Evolutionary conservation across 1,140 invertebrate species (phyloP).

Genomic region (Drosophila pseudoananassae): DNA sequence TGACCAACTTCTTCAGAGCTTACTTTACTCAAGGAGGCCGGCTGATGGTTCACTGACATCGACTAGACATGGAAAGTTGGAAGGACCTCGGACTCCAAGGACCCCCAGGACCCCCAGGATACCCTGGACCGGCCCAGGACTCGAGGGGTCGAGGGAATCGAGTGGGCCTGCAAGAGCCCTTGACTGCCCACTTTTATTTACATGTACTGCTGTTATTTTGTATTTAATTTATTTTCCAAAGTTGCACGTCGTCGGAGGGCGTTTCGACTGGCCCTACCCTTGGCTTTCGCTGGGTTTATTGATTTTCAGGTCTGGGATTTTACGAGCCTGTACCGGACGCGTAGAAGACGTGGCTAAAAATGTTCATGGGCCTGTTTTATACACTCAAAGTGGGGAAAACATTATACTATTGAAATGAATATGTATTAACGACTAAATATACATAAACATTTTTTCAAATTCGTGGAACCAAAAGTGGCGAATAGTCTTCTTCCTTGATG

Average conservation of each 20-base stretch:
- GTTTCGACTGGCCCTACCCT: conserved; percentile 14
- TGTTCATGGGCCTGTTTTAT: too few relatives aligned
- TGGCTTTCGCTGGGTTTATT: conserved; percentile 63
- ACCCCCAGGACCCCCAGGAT: conserved; percentile 2
- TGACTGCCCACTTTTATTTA: conserved; percentile 70
- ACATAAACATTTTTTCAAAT: too few relatives aligned
- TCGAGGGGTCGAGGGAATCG: conserved; percentile 8
- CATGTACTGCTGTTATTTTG: conserved; percentile 81
- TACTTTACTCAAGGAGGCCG: conserved; percentile 70
- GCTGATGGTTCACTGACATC: conserved; percentile 74
- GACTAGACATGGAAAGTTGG: conserved; percentile 39
- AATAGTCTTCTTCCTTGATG: conserved; percentile 54
- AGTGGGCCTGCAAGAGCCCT: conserved; percentile 3
- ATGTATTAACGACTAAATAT: too few relatives aligned
- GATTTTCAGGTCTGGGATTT: conserved; percentile 64
- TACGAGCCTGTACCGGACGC: conserved; percentile 24
- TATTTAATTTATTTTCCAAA: conserved; percentile 78
- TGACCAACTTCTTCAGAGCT: conserved; percentile 33
- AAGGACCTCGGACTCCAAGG: not conserved
- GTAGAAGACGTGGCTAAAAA: too few relatives aligned
- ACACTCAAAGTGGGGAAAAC: not conserved
- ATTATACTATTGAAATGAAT: not conserved
- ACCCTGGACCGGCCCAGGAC: conserved; percentile 16
- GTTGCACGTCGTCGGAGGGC: conserved; percentile 51
- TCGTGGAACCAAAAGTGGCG: not conserved